phyloP scores from a whole-genome alignment of 53 echinoderm and acorn worm species.

The Pentamera pediparva region DNA sequence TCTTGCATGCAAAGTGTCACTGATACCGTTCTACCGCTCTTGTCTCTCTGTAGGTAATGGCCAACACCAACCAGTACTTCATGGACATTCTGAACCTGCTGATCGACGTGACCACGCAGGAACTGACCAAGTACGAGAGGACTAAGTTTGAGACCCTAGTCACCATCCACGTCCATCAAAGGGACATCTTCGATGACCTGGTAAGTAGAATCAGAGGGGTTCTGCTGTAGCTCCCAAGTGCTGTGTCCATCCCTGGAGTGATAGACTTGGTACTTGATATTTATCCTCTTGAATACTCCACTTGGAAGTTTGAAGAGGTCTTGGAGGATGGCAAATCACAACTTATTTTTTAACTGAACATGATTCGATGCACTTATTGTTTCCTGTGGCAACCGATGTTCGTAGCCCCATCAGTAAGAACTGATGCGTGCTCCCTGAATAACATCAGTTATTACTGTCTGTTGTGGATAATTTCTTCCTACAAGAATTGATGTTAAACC shows the following conservation, averaged over 20 bases:
- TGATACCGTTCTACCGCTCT: background rate
- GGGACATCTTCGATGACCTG: conserved; percentile 99
- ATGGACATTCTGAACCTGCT: conserved; percentile 77
- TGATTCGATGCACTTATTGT: no score
- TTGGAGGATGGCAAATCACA: no score
- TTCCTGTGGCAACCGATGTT: no score
- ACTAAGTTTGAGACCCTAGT: conserved; percentile 99
- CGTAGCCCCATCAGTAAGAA: no score
- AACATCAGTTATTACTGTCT: no score
- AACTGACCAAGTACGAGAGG: conserved; percentile 90
- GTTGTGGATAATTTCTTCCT: no score
- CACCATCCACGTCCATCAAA: conserved; percentile 98
- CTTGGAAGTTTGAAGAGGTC: no score
- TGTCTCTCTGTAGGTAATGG: conserved; percentile 67
- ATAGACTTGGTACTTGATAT: no score
- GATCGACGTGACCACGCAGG: conserved; percentile 89
- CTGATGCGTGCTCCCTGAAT: no score
- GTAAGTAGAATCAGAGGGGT: conserved; percentile 28
- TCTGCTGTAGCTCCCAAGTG: background rate
- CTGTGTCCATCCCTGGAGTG: background rate
- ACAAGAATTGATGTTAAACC: no score
- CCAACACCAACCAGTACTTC: conserved; percentile 97
- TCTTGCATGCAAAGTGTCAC: background rate
- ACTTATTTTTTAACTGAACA: no score
- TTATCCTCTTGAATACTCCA: no score